A percentile compares a stretch with the other conserved stretches of the same genome.
phyloP scores from a whole-genome alignment of 30 jellyfish, hydroid and myxozoan genomes.

The Aurelia coerulea region DNA sequence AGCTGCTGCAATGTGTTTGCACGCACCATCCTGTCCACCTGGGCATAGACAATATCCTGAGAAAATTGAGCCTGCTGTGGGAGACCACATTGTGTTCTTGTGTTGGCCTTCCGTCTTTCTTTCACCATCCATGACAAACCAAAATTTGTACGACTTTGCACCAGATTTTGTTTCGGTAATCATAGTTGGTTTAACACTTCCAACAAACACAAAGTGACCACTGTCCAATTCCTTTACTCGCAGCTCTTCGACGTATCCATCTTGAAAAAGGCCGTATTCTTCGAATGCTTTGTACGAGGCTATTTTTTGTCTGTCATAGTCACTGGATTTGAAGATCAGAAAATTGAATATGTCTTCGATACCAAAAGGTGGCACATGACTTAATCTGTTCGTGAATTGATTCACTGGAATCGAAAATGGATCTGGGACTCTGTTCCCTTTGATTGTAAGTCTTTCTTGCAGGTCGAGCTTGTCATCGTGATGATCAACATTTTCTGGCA shows the following conservation, averaged over 20 bases:
- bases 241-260: constrained; percentile 24
- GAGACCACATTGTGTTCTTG: constrained; percentile 51
- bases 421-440: constrained; percentile 73
- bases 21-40: constrained; percentile 69
- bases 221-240: neutral
- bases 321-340: constrained; percentile 64
- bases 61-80: constrained; percentile 64
- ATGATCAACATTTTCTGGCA: constrained; percentile 61
- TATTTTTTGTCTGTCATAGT: constrained; percentile 37
- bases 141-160: constrained; percentile 47
- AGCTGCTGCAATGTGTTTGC: constrained; percentile 73
- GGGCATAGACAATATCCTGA: constrained; percentile 58
- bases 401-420: constrained; percentile 48
- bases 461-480: constrained; percentile 54
- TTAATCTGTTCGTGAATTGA: constrained; percentile 54
- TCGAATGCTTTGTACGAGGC: constrained; percentile 41
- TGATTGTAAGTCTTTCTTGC: constrained; percentile 39
- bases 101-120: constrained; percentile 49
- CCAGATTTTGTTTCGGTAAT: constrained; percentile 41
- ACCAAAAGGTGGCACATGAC: constrained; percentile 58
- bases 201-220: constrained; percentile 63
- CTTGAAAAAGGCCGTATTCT: constrained; percentile 31
- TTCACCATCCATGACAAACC: constrained; percentile 62
- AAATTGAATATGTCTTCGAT: constrained; percentile 46
- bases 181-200: constrained; percentile 60